Evolutionary conservation across 1,140 invertebrate species (phyloP), one percentile per base, ranked within the genome.

Genomic region (Branchinecta lindahli): DNA sequence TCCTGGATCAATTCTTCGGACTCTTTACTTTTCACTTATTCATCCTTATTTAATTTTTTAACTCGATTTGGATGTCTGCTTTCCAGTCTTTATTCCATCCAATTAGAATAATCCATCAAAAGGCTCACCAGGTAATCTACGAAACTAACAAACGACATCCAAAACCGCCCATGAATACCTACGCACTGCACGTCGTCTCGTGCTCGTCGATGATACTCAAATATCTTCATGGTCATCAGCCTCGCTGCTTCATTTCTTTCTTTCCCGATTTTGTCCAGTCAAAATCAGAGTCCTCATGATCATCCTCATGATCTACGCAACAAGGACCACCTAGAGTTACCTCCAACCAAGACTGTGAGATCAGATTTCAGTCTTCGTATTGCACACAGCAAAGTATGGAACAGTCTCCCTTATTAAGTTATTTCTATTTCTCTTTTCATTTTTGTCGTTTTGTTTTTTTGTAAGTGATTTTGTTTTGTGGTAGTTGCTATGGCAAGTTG

Each of bases 81-180:
- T 52, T 52, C 47, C 47, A 52, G 47, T 52, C 47, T 52, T n/a
- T 52, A n/a, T n/a, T 52, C 47, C 47, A 52, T 52, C 47, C 47
- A n/a, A 52, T 52, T 52, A 52, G n/a, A 52, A n/a, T n/a, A 52
- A 52, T 52, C n/a, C 47, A 52, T 52, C 47, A 52, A 52, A 52
- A n/a, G n/a, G n/a, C n/a, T n/a, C n/a, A n/a, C n/a, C n/a, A n/a
- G n/a, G n/a, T n/a, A n/a, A n/a, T n/a, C 9, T 52, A 52, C 47
- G n/a, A 52, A 52, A 9, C n/a, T 52, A 52, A 52, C n/a, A 52
- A 52, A 52, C 9, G 47, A 52, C 47, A 52, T 52, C 47, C 9
- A n/a, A 52, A 52, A 52, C n/a, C n/a, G 47, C n/a, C n/a, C n/a
- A 9, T 52, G 47, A 52, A 52, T 52, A 52, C 47, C n/a, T 52